Percentiles rank a stretch among this genome's conserved stretches.
phyloP scores from a whole-genome alignment of 2,797 vertebrate genomes.

The Danio kyathit region DNA sequence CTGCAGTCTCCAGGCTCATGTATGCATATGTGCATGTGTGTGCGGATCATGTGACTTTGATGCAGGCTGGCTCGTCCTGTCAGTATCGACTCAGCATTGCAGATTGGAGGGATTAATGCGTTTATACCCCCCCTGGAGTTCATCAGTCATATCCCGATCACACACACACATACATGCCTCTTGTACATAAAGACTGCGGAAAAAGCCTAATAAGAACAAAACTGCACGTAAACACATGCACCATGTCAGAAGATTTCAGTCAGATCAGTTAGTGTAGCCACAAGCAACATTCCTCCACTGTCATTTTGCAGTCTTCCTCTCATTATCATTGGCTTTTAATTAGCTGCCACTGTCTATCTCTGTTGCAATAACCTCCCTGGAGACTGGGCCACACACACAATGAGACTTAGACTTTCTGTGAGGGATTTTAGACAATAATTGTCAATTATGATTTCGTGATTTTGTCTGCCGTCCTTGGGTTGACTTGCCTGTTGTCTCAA shows the following conservation, averaged over 20 bases:
- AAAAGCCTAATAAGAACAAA: conserved; percentile 18
- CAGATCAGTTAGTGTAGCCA: conserved; percentile 29
- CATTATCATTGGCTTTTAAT: conserved; percentile 58
- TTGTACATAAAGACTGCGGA: neutral
- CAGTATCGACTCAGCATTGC: conserved; percentile 42
- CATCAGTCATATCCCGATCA: neutral
- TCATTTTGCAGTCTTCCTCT: conserved; percentile 46
- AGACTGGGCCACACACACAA: conserved; percentile 35
- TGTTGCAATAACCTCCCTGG: conserved; percentile 39
- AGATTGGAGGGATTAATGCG: conserved; percentile 29
- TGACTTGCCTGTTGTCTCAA: neutral
- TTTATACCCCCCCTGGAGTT: conserved; percentile 24
- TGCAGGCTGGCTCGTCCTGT: conserved; percentile 50
- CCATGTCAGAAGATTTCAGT: conserved; percentile 15
- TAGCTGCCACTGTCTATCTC: conserved; percentile 43
- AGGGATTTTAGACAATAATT: conserved; percentile 17
- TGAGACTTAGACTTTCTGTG: conserved; percentile 35
- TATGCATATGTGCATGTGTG: conserved; percentile 43
- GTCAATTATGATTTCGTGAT: conserved; percentile 7
- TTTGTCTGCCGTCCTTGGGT: neutral
- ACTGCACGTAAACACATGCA: neutral
- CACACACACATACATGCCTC: conserved; percentile 23
- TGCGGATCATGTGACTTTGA: conserved; percentile 46
- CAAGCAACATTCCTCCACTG: conserved; percentile 46
- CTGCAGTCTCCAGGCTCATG: conserved; percentile 53